Conservation (phyloP, 2,797 vertebrate genomes). For the Acanthurus leucopareius region DNA sequence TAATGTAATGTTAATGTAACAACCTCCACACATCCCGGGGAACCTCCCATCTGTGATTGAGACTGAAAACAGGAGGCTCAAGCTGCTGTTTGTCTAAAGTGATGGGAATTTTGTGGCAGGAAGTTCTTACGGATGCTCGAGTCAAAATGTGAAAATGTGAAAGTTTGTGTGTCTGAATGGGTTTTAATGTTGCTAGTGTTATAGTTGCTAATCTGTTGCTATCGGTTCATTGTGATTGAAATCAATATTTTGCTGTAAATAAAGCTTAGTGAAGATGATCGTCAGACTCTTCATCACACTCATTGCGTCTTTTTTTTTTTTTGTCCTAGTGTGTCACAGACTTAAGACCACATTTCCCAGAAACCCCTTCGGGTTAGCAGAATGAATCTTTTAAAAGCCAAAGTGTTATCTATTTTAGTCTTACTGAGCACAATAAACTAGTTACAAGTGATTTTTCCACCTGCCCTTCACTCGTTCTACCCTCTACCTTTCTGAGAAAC, state of each 20-base stretch:
- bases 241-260: background rate
- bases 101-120: constrained; percentile 56
- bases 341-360: constrained; percentile 27
- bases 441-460: constrained; percentile 42
- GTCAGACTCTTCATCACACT: background rate
- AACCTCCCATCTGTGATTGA: constrained; percentile 73
- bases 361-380: constrained; percentile 2
- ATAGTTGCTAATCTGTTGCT: background rate
- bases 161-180: background rate
- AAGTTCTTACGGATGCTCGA: background rate
- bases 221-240: background rate
- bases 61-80: constrained; percentile 66
- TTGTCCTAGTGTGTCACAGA: background rate
- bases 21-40: constrained; percentile 73
- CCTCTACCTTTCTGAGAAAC: constrained; percentile 31
- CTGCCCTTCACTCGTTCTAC: background rate
- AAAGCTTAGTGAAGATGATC: background rate
- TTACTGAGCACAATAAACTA: constrained; percentile 20
- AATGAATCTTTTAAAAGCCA: constrained; percentile 6
- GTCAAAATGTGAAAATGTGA: background rate
- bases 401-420: constrained; percentile 3
- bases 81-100: constrained; percentile 54
- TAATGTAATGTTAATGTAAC: too few relatives aligned
- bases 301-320: background rate
- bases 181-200: background rate